Evolutionary conservation across 92 coral and sea anemone species (phyloP), one percentile per base, ranked within the genome.

Genomic region (Parazoanthus darwini): DNA sequence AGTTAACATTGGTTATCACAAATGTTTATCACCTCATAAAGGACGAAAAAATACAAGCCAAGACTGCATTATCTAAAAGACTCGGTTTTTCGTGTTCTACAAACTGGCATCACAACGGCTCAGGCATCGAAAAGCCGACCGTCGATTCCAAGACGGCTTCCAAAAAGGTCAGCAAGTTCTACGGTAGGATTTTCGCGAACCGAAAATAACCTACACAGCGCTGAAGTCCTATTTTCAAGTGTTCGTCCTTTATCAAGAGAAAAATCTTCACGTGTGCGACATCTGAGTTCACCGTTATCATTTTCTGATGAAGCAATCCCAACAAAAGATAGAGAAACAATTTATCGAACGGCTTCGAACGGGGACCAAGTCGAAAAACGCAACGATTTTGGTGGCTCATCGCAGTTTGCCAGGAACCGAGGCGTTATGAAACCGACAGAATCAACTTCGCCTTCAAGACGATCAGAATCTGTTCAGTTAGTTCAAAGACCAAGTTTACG

Each of bases 1-100:
- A 79, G 20, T 50, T 79, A 67, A 79, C 82, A 79, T 48, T 79
- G 58, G 82, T 16, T 50, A n/a, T 79, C 58, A 37, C 18, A 76
- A 76, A 44, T 3, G 25, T 25, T 66, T 66, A 29, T 29, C 65
- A 26, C 37, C n/a, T 26, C 26, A 79, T 46, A 65, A 29, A 23
- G 14, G 37, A 15, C 63, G 42, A 29, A 11, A 54, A 10, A 22
- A 9, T 26, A 23, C 82, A 8, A 33, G 9, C 35, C n/a, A 79
- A 29, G 66, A 78, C 50, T 79, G 22, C n/a, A 2, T 26, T 50
- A 79, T 44, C 67, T 50, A 43, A 79, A 50, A 79, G 0, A 79
- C 33, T 8, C 6, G 50, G 63, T 2, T 46, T 46, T 15, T 26
- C 2, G 2, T 79, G 26, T 11, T 18, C 80, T 37, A 42, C 2